These are phyloP conservation scores for Smutsia temminckii DNA, from an alignment of 2,797 vertebrate genomes.

Conservation along the genomic window DNA sequence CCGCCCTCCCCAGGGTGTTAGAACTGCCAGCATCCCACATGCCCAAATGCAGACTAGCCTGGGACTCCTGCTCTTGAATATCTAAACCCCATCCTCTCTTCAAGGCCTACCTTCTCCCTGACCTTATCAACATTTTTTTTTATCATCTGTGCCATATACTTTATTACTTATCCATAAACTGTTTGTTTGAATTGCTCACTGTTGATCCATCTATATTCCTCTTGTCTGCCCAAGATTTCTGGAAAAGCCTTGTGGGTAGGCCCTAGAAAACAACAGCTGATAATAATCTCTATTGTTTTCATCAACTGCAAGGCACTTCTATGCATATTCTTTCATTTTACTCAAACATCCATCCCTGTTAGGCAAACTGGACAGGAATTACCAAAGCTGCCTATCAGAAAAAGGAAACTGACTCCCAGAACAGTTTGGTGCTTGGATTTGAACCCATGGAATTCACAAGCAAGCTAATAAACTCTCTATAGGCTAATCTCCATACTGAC, in stretches of 20 bases:
- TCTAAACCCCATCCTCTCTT: not conserved
- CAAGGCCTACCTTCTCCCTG: not conserved
- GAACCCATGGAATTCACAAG: not conserved
- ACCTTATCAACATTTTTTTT: not conserved
- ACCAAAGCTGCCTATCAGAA: not conserved
- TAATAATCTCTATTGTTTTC: not conserved
- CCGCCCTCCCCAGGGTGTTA: not conserved
- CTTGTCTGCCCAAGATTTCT: not conserved
- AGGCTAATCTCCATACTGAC: not conserved
- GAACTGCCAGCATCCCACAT: not conserved
- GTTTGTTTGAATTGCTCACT: not conserved
- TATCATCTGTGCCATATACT: not conserved
- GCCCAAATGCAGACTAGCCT: not conserved
- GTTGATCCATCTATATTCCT: not conserved
- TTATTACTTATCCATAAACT: not conserved
- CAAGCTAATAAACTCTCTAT: not conserved
- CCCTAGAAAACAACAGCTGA: not conserved
- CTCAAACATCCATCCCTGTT: not conserved
- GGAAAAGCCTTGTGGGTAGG: not conserved
- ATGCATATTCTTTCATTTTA: slow-evolving; percentile 1
- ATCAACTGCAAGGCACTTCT: not conserved
- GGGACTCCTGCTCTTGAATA: not conserved
- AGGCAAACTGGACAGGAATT: not conserved
- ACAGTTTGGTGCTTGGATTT: not conserved
- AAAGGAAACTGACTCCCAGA: slow-evolving; percentile 22